Conservation (phyloP, 92 coral and sea anemone species). For the Actinostola sp. region DNA sequence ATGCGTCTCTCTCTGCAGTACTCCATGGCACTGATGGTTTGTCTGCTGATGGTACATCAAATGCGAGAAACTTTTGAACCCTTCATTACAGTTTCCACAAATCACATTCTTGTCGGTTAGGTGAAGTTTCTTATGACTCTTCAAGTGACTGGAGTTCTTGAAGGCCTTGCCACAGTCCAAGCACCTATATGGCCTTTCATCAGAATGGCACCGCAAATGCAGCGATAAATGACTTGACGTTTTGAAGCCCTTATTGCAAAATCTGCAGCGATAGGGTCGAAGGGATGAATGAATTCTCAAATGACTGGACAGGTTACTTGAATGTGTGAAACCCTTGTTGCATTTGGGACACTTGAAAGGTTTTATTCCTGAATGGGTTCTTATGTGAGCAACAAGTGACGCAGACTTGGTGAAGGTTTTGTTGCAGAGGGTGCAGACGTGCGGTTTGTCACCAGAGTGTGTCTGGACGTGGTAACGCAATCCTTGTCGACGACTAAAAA, state of each 20-base stretch:
- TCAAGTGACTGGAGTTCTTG: constrained; percentile 38
- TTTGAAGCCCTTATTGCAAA: constrained; percentile 39
- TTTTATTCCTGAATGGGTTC: constrained; percentile 19
- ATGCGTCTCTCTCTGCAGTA: no score
- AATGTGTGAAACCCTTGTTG: constrained; percentile 41
- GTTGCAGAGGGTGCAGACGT: constrained; percentile 25
- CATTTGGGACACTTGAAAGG: constrained; percentile 28
- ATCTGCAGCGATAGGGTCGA: constrained; percentile 25
- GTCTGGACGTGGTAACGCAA: constrained; percentile 41
- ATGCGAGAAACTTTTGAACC: constrained; percentile 20
- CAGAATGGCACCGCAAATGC: constrained; percentile 26
- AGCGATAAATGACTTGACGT: constrained; percentile 37
- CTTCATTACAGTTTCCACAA: constrained; percentile 24
- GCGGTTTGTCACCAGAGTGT: constrained; percentile 43
- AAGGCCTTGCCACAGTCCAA: constrained; percentile 27
- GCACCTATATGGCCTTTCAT: constrained; percentile 38
- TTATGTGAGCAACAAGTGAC: constrained; percentile 34
- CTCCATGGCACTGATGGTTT: constrained; percentile 11
- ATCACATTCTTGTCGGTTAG: constrained; percentile 8
- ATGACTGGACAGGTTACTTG: constrained; percentile 34
- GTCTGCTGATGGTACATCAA: constrained; percentile 19
- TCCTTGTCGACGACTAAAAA: constrained; percentile 41
- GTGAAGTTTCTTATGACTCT: constrained; percentile 21
- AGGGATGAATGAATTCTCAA: constrained; percentile 29
- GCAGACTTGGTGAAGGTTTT: constrained; percentile 35